These are phyloP conservation scores for Sinopyrophorus schimmeli DNA, from an alignment of 2,888 invertebrate genomes.

Conservation along the genomic window DNA sequence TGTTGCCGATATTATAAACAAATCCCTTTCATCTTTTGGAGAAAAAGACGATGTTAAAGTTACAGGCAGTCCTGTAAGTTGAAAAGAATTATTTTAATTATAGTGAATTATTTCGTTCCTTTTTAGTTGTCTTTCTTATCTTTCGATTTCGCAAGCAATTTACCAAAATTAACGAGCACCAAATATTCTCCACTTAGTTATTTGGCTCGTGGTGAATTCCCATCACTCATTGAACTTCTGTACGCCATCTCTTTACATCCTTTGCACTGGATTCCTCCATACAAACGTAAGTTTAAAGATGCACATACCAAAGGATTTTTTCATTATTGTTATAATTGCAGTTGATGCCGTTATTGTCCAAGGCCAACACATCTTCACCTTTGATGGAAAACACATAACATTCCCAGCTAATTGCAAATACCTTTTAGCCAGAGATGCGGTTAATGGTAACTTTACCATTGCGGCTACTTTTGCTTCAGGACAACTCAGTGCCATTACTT, in stretches of 20 bases:
- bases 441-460: conserved; percentile 85
- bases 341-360: conserved; percentile 74
- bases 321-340: conserved; percentile 45
- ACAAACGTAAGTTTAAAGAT: conserved; percentile 60
- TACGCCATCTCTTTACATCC: conserved; percentile 59
- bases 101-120: neutral
- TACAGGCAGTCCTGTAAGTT: conserved; percentile 54
- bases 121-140: conserved; percentile 33
- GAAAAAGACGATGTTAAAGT: too few species aligned
- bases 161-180: conserved; percentile 63
- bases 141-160: conserved; percentile 54
- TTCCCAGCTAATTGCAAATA: conserved; percentile 85
- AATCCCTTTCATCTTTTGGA: too few species aligned
- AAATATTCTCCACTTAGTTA: conserved; percentile 65
- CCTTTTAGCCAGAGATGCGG: conserved; percentile 79
- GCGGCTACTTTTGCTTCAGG: conserved; percentile 72
- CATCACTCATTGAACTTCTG: conserved; percentile 59
- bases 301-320: conserved; percentile 1
- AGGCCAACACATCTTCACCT: conserved; percentile 85
- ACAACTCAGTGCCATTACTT: conserved; percentile 66
- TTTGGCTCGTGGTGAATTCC: conserved; percentile 63
- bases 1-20: conserved; percentile 44
- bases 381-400: conserved; percentile 80
- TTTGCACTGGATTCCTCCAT: conserved; percentile 66
- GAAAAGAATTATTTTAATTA: conserved; percentile 51